Evolutionary conservation across 1,140 invertebrate genomes (phyloP).

Genomic region (Microplitis mediator): DNA sequence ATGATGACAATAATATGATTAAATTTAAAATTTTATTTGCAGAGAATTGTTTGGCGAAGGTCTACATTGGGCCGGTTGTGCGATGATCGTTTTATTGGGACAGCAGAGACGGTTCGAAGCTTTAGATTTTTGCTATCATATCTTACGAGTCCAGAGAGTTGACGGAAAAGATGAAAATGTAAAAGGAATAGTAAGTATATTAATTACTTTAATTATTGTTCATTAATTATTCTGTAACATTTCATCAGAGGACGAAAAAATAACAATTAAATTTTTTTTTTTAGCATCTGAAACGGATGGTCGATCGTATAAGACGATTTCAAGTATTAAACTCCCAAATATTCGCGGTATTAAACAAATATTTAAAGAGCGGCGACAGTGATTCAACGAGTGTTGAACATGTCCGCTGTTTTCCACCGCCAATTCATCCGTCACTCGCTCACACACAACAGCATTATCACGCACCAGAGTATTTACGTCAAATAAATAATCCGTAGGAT

Average conservation of each 20-base stretch:
- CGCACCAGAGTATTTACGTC: slow-evolving; percentile 67
- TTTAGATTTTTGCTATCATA: slow-evolving; percentile 98
- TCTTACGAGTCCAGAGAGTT: slow-evolving; percentile 93
- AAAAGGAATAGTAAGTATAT: slow-evolving; percentile 90
- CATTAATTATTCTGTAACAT: background rate
- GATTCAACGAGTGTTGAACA: slow-evolving; percentile 92
- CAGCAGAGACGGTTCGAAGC: slow-evolving; percentile 98
- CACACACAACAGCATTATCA: slow-evolving; percentile 67
- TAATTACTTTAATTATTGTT: no score
- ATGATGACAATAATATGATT: background rate
- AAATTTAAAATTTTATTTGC: slow-evolving; percentile 34
- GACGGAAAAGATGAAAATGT: slow-evolving; percentile 96
- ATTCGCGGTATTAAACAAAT: slow-evolving; percentile 96
- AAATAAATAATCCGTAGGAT: slow-evolving; percentile 55
- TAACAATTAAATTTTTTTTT: slow-evolving; percentile 41
- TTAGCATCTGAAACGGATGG: slow-evolving; percentile 94
- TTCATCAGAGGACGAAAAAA: background rate
- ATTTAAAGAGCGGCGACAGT: slow-evolving; percentile 84
- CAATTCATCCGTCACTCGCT: slow-evolving; percentile 78
- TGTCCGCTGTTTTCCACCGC: slow-evolving; percentile 95
- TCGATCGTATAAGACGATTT: slow-evolving; percentile 95
- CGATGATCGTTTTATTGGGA: slow-evolving; percentile 95
- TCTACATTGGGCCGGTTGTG: slow-evolving; percentile 97
- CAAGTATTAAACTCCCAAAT: slow-evolving; percentile 99
- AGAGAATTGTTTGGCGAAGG: slow-evolving; percentile 98